Evolutionary conservation across 2,113 vertebrate species (phyloP).

Genomic region (Phodopus roborovskii): DNA sequence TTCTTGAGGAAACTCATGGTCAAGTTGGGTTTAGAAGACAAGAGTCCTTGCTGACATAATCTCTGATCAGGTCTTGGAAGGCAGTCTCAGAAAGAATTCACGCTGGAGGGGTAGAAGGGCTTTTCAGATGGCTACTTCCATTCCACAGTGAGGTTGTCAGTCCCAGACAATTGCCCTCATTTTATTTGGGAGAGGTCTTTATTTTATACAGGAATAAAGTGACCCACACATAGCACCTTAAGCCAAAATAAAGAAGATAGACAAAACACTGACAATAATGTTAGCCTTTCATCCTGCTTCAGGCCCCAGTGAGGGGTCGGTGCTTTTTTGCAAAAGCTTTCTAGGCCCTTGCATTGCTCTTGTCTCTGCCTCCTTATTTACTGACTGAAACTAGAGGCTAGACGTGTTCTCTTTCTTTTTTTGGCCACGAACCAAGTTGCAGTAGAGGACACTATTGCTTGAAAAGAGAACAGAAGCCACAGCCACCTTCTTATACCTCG

Average conservation of each 20-base stretch:
- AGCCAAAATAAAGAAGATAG: neutral
- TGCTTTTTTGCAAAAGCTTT: neutral
- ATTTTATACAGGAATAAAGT: neutral
- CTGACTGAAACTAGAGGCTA: neutral
- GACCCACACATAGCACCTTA: neutral
- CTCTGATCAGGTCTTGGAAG: neutral
- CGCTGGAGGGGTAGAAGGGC: too few species aligned
- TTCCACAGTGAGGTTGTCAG: neutral
- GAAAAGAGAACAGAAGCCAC: neutral
- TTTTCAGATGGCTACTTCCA: neutral
- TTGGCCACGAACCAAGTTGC: neutral
- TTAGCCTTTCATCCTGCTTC: neutral
- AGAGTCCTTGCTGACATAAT: neutral
- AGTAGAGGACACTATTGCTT: neutral
- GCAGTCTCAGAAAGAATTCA: neutral
- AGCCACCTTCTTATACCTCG: neutral
- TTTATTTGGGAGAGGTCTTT: neutral
- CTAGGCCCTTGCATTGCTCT: neutral
- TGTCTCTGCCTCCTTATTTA: neutral
- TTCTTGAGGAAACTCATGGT: neutral
- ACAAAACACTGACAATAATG: neutral
- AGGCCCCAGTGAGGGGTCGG: neutral
- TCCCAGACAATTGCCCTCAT: neutral
- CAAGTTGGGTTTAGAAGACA: neutral
- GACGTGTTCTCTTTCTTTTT: neutral